phyloP scores from a whole-genome alignment of 2,888 invertebrate genomes.

The Zaprionus obscuricornis region DNA sequence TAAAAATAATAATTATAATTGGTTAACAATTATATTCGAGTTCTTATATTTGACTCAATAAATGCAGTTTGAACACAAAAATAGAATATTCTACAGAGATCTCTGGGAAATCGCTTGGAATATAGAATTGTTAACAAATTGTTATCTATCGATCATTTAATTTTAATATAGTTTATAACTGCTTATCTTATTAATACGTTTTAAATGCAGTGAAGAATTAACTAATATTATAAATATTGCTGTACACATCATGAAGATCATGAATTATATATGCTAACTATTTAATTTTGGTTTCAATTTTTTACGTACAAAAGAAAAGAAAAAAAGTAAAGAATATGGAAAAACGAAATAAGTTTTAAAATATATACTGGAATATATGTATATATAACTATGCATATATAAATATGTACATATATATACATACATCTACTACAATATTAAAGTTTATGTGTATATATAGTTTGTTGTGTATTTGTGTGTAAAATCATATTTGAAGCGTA shows the following conservation, averaged over 20 bases:
- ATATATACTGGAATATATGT: constrained; percentile 32
- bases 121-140: too few species aligned
- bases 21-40: constrained; percentile 5
- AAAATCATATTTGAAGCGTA: constrained; percentile 45
- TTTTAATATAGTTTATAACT: too few species aligned
- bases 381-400: constrained; percentile 25
- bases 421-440: constrained; percentile 19
- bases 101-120: too few species aligned
- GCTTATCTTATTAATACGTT: constrained; percentile 7
- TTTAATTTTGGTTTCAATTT: constrained; percentile 2
- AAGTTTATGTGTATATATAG: too few species aligned
- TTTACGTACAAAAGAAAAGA: too few species aligned
- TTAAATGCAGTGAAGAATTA: too few species aligned
- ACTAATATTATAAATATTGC: constrained; percentile 2
- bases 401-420: constrained; percentile 29
- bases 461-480: constrained; percentile 33
- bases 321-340: too few species aligned
- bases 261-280: constrained; percentile 20
- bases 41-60: too few species aligned
- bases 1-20: constrained; percentile 8
- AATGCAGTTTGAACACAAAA: too few species aligned
- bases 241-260: constrained; percentile 23
- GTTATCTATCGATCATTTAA: too few species aligned
- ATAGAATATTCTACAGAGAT: too few species aligned
- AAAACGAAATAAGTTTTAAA: constrained; percentile 60